Conservation (phyloP, 2,797 vertebrate genomes). For the Aselliscus stoliczkanus region DNA sequence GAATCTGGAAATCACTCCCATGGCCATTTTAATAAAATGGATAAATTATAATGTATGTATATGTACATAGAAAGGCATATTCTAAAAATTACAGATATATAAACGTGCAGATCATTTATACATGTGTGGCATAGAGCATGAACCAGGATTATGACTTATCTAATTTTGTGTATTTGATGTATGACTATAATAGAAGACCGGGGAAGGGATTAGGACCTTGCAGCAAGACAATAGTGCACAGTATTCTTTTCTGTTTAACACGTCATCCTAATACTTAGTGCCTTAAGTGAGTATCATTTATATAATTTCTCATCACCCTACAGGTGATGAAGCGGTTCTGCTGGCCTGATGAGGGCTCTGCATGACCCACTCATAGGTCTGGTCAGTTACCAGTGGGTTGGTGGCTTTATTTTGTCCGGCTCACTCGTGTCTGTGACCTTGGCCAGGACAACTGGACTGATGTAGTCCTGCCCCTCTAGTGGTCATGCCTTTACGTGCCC, state of each 20-base stretch:
- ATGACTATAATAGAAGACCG: background rate
- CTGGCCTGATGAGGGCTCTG: background rate
- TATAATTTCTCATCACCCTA: background rate
- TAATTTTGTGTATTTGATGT: background rate
- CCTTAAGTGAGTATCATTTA: background rate
- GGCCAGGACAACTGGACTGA: background rate
- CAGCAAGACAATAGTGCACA: background rate
- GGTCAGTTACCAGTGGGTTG: background rate
- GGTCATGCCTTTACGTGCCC: fast-evolving
- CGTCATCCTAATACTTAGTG: background rate
- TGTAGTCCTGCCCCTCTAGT: background rate
- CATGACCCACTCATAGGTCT: background rate
- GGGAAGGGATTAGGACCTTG: background rate
- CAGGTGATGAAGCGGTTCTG: background rate
- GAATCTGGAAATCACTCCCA: background rate
- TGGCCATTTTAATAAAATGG: background rate
- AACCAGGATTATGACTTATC: background rate
- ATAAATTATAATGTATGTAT: background rate
- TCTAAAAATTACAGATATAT: background rate
- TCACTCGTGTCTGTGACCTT: background rate
- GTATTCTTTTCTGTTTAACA: background rate
- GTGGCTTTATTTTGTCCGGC: background rate
- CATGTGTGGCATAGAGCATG: background rate
- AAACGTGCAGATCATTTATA: background rate
- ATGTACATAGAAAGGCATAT: background rate